Conservation (phyloP, 2,888 invertebrate species). For the Baccha elongata region DNA sequence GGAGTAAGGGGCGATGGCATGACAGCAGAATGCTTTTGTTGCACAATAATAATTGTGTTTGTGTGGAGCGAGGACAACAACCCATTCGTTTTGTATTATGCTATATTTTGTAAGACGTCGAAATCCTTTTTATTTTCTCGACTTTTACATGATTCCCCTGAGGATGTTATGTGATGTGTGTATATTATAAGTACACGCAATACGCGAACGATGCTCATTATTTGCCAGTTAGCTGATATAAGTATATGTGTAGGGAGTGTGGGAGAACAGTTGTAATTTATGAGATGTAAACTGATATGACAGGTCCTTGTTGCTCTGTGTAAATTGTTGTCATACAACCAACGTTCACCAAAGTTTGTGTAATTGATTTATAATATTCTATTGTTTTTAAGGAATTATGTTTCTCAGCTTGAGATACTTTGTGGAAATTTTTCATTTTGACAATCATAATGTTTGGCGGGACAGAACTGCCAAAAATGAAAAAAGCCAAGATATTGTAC, state of each 20-base stretch:
- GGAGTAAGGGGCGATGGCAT: neutral
- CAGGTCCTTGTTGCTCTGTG: slow-evolving; percentile 67
- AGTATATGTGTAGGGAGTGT: slow-evolving; percentile 7
- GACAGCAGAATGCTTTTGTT: slow-evolving; percentile 27
- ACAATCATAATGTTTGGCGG: too few species aligned
- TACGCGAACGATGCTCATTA: slow-evolving; percentile 40
- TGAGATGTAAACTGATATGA: slow-evolving; percentile 73
- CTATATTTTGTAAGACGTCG: slow-evolving; percentile 49
- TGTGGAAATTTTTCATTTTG: too few species aligned
- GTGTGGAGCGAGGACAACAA: slow-evolving; percentile 10
- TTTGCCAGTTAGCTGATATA: slow-evolving; percentile 26
- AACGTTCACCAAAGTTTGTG: slow-evolving; percentile 12
- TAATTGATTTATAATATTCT: slow-evolving; percentile 70
- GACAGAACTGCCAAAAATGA: too few species aligned
- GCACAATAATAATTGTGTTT: slow-evolving; percentile 31
- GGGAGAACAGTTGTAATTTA: slow-evolving; percentile 65
- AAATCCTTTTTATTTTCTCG: slow-evolving; percentile 64
- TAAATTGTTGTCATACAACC: slow-evolving; percentile 46
- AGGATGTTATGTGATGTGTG: slow-evolving; percentile 39
- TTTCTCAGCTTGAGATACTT: too few species aligned
- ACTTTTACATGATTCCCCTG: slow-evolving; percentile 57
- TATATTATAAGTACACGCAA: slow-evolving; percentile 12
- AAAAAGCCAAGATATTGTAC: too few species aligned
- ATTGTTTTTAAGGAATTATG: slow-evolving; percentile 16
- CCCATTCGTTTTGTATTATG: slow-evolving; percentile 15